Base-by-base conservation (phyloP, 2,797 vertebrate species). In the Channallabes apus region DNA sequence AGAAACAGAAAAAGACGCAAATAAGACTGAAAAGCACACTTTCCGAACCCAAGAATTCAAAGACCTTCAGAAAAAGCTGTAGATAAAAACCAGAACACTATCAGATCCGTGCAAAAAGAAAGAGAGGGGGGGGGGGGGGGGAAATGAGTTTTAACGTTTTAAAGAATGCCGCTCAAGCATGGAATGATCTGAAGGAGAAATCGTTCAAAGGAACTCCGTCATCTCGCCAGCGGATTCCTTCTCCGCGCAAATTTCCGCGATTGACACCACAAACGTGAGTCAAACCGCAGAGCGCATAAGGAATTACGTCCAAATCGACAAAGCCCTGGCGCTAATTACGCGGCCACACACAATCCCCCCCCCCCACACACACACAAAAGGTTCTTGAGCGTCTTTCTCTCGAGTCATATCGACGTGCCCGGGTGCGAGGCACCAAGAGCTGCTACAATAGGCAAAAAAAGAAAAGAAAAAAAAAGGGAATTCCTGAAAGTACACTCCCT, bases 151-250 rank as follows among this genome's bases (percentile, higher is more conserved):
- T 80, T 87, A 89, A 90, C 91, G 91, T 87, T 3, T 78, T 61
- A 61, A 77, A 59, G 58, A 61, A 62, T 1, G 22, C 35, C 58
- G 3, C 32, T 79, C 41, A 6, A 32, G 41, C 80, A 84, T 85
- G 79, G 88, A 90, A 83, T 92, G 91, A 94, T 94, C 93, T 94
- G 94, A 95, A 91, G 85, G 62, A 12, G 87, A 91, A 93, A 94
- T 91, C 91, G 92, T 92, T 94, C 91, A 94, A 94, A 94, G 93
- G 89, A 91, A 93, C 92, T 93, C 92, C 90, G 93, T 94, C 46
- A 89, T 67, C 75, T 64, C 46, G 22, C 59, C 54, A 35, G 6
- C 85, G 88, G 86, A 87, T 87, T 80, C 85, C 82, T 86, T 65
- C 62, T 35, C 29, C 27, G 32, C 76, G 80, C 75, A 75, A 82